Base-by-base conservation (phyloP, 1,140 invertebrate species). In the Drosophila sp. region DNA sequence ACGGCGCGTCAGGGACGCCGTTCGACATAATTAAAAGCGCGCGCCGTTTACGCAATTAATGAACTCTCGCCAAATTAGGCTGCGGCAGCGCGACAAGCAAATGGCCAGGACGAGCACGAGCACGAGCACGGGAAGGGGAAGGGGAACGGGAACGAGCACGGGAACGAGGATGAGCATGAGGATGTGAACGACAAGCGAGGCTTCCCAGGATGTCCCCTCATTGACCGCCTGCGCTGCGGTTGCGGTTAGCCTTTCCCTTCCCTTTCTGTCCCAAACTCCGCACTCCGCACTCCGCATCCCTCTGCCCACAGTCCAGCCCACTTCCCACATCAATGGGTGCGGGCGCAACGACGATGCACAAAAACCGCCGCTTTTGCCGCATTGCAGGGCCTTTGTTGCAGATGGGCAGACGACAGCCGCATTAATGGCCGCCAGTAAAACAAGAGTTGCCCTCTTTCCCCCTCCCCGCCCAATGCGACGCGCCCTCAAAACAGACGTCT, bases 11-110 rank as follows among this genome's bases (percentile, higher is more conserved):
- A 58, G 45, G 41, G 38, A 38, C 38, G 40, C 59, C 78, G 84
- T 89, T 89, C 83, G 83, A 89, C 83, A 89, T 89, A 89, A 89
- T 89, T 89, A 89, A 89, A 89, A 89, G 83, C 83, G 83, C 79
- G 72, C 79, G 83, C 83, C 83, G 83, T 89, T 89, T 89, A 89
- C 83, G 83, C 83, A 89, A 89, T 89, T 89, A 89, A 89, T 89
- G 83, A 89, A 89, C 83, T 89, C 83, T 89, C 83, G 79, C 83
- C 84, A 89, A 89, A 89, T 89, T 89, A 89, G 83, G 83, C 83
- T 89, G 83, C 79, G 83, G 83, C 83, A 80, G 73, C 56, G 79
- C 75, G 83, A 83, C 83, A 89, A 82, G 73, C 84, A 83, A 89
- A 89, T 77, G 83, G 83, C 72, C 76, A 83, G 66, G 59, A 62